Base-by-base conservation (phyloP, 1,140 invertebrate genomes). In the Drosophila lacertosa region DNA sequence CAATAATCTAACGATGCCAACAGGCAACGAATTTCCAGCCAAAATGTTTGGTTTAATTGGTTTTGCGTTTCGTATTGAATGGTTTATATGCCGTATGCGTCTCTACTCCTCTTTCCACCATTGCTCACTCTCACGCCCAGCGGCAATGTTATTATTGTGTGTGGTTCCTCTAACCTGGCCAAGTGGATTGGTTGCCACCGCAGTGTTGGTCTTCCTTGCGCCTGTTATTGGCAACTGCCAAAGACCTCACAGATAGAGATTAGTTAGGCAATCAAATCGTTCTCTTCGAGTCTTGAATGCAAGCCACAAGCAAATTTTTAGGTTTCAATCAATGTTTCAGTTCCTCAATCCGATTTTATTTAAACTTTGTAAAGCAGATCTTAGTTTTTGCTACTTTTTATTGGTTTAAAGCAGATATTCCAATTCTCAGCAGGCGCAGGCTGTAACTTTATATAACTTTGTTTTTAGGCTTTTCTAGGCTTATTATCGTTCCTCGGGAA, bases 11-110 rank as follows among this genome's bases (percentile, higher is more conserved):
- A 68, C 64, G 55, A 66, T 58, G 62, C 58, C 65, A 65, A 66
- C 58, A 70, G 71, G 63, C 78, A 65, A 62, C 78, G 59, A 70
- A 74, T 77, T 82, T 74, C 50, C 58, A 74, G 62, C 65, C 57
- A 74, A 77, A 88, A 82, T 89, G 83, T 88, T 88, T 89, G 82
- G 60, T 82, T 89, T 88, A 89, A 88, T 88, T 88, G 82, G 78
- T 88, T 89, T 89, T 78, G 74, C 77, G 67, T 66, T 82, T 65
- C 48, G 59, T 70, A 75, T 75, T 86, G 77, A 86, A 86, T 88
- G 81, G 58, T 75, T 86, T 74, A 33, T 44, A 29, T 63, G 51
- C 44, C 54, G 35, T 59, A 44, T 66, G 48, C 75, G 57, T 60
- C 2, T 44, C 7, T 42, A 6, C 11, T 9, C 35, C 15, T 55